Base-by-base conservation (phyloP, 1,140 invertebrate genomes). In the Trichomalopsis sarcophagae region DNA sequence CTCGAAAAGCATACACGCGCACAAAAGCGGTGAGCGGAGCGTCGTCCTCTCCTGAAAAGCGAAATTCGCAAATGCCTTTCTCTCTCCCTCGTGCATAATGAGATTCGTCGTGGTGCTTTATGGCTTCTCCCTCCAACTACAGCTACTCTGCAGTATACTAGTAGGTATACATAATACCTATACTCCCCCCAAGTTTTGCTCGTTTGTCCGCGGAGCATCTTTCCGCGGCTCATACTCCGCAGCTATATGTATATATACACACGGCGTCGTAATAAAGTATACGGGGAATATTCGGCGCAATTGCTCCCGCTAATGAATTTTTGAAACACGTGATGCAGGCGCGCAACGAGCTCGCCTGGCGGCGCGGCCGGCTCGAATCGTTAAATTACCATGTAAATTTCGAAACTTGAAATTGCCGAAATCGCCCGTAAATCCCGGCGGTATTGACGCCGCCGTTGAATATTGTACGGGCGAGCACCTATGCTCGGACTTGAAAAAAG, bases 101-200 rank as follows among this genome's bases (percentile, higher is more conserved):
- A 87, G 87, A 86, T 87, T 88, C 86, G 84, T 76, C 44, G 71
- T 40, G 79, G 69, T 86, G 68, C 78, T 79, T 86, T 87, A 87
- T 82, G 85, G 85, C 84, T 86, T 86, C 87, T 86, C 69, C 55
- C 84, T 75, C 55, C 14, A n/a, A 17, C 13, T 55, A 55, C 13
- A 55, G 50, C 50, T 55, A 55, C 50, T 14, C 50, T 55, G 50
- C 50, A 55, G 50, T 55, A 50, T 50, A 11, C 7, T 2, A 55
- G 47, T 55, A 62, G 21, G 6, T 6, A 55, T 62, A n/a, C 21
- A 62, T 62, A n/a, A n/a, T n/a, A n/a, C 17, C 55, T n/a, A 21
- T 62, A 21, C 55, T 62, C 4, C 5, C 55, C 21, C 55, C 33
- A 27, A 27, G 17, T 62, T 21, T 62, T 62, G 55, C 55, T 62